phyloP scores from a whole-genome alignment of 1,140 invertebrate species.

The Trichonephila inaurata region DNA sequence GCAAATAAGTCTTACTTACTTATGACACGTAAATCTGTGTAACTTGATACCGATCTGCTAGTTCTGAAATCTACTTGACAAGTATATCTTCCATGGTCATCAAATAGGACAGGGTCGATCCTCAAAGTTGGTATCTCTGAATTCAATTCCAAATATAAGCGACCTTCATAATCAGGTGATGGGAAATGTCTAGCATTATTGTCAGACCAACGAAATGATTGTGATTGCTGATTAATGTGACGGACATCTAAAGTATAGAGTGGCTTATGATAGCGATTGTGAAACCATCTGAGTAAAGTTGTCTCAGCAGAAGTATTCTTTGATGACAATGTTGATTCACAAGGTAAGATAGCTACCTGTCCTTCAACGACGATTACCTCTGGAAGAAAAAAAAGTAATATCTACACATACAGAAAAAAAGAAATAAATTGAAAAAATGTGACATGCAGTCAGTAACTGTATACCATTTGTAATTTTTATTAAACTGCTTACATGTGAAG shows the following conservation, averaged over 20 bases:
- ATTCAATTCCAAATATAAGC: constrained; percentile 47
- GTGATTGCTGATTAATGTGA: background rate
- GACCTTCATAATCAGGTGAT: constrained; percentile 43
- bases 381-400: background rate
- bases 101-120: constrained; percentile 71
- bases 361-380: constrained; percentile 9
- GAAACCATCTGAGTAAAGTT: constrained; percentile 51
- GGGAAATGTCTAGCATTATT: constrained; percentile 44
- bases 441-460: too few species aligned
- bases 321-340: background rate
- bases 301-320: background rate
- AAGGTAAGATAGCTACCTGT: constrained; percentile 9
- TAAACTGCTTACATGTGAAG: too few species aligned
- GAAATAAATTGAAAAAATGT: too few species aligned
- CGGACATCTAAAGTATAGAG: constrained; percentile 63
- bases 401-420: too few species aligned
- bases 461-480: too few species aligned
- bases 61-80: constrained; percentile 87
- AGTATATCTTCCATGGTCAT: constrained; percentile 77
- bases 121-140: constrained; percentile 54
- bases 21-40: constrained; percentile 89
- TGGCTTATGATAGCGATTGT: constrained; percentile 24
- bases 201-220: background rate
- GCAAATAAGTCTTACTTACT: constrained; percentile 84
- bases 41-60: constrained; percentile 89